Percentiles rank a stretch among this genome's conserved stretches.
Evolutionary conservation across 2,113 vertebrate species (phyloP).

Genomic region (Gadus chalcogrammus): DNA sequence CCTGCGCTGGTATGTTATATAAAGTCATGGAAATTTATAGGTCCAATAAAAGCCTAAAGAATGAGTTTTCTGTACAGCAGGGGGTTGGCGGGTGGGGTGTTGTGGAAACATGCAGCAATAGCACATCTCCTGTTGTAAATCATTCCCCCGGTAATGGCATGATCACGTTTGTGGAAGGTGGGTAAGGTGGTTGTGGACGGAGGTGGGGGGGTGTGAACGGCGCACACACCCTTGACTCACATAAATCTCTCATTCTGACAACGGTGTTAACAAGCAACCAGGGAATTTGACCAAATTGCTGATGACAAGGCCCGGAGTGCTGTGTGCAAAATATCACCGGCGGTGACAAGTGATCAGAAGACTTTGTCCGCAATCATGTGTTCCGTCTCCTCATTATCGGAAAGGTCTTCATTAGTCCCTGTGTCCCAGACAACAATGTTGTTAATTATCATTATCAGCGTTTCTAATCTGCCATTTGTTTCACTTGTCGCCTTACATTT

Average conservation of each 20-base stretch:
- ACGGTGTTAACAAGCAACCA: constrained; percentile 49
- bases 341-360: constrained; percentile 45
- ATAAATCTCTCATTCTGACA: constrained; percentile 54
- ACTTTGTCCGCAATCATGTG: constrained; percentile 52
- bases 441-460: constrained; percentile 61
- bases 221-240: constrained; percentile 28
- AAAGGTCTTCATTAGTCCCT: constrained; percentile 61
- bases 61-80: constrained; percentile 15
- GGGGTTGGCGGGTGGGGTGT: background rate
- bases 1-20: constrained; percentile 11
- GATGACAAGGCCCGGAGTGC: constrained; percentile 34
- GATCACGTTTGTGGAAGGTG: constrained; percentile 41
- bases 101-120: constrained; percentile 25
- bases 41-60: constrained; percentile 23
- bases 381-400: constrained; percentile 57
- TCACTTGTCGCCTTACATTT: constrained; percentile 62
- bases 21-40: constrained; percentile 28
- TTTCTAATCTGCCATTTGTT: constrained; percentile 62
- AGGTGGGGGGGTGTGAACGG: background rate
- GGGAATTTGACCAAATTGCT: constrained; percentile 47
- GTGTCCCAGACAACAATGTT: constrained; percentile 34
- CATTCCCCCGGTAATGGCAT: constrained; percentile 45
- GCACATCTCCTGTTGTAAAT: constrained; percentile 28
- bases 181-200: constrained; percentile 2
- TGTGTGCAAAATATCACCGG: constrained; percentile 31